A percentile compares a stretch with the other conserved stretches of the same genome.
Evolutionary conservation across 2,797 vertebrate genomes (phyloP).

Genomic region (Gadopsis marmoratus): DNA sequence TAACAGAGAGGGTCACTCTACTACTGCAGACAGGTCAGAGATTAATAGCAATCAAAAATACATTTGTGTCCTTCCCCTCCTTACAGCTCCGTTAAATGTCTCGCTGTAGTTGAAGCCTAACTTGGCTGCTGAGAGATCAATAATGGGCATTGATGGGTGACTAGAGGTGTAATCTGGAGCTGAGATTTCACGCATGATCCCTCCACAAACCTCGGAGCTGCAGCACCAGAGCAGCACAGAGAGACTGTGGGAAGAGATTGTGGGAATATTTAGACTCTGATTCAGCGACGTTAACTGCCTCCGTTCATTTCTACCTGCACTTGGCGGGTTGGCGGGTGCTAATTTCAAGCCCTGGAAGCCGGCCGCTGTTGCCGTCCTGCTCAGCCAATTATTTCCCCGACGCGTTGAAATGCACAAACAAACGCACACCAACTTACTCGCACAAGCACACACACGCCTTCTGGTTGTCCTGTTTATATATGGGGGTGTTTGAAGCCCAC

Average conservation of each 20-base stretch:
- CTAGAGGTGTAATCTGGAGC: not conserved
- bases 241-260: slow-evolving; percentile 13
- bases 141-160: not conserved
- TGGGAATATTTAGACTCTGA: slow-evolving; percentile 41
- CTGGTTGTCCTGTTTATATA: slow-evolving; percentile 52
- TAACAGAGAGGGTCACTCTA: no score
- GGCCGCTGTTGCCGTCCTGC: slow-evolving; percentile 35
- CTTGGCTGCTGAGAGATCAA: not conserved
- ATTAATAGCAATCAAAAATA: no score
- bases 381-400: slow-evolving; percentile 30
- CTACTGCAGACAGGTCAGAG: no score
- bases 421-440: slow-evolving; percentile 1
- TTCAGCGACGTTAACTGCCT: slow-evolving; percentile 1
- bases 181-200: not conserved
- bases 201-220: not conserved
- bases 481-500: slow-evolving; percentile 66
- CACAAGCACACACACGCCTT: slow-evolving; percentile 36
- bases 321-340: slow-evolving; percentile 43
- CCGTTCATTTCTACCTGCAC: slow-evolving; percentile 46
- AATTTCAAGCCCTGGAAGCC: slow-evolving; percentile 33
- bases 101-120: not conserved
- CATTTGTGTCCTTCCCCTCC: not conserved
- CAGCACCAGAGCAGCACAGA: not conserved
- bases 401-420: slow-evolving; percentile 39
- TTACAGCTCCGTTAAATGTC: not conserved